A percentile compares a stretch with the other conserved stretches of the same genome.
Conservation (phyloP, 2,888 invertebrate genomes). For the Pheosia tremula region DNA sequence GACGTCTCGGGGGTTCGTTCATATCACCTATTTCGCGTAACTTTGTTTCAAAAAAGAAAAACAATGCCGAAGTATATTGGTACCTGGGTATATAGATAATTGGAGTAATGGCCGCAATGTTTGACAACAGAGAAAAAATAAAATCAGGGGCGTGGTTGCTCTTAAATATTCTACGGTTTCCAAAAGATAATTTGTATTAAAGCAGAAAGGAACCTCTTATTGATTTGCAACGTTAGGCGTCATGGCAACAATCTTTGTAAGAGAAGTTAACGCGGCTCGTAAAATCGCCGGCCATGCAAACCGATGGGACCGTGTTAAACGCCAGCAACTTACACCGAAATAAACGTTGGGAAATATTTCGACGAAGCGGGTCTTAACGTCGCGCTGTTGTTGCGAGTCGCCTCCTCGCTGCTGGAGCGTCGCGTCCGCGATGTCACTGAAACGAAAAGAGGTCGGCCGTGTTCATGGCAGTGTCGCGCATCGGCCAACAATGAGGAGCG, state of each 20-base stretch:
- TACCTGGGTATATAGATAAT: background rate
- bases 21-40: background rate
- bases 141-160: background rate
- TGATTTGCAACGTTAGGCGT: background rate
- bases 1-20: conserved; percentile 1
- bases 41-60: conserved; percentile 1
- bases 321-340: background rate
- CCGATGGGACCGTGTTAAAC: background rate
- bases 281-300: background rate
- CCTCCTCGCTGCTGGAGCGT: conserved; percentile 48
- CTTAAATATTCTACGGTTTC: background rate
- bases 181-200: background rate
- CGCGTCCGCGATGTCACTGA: conserved; percentile 67
- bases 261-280: background rate
- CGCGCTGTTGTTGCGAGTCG: conserved; percentile 36
- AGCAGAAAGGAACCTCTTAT: background rate
- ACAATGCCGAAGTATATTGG: background rate
- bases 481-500: conserved; percentile 68
- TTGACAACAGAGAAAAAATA: background rate
- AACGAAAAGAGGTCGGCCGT: conserved; percentile 79
- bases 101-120: background rate
- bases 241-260: background rate
- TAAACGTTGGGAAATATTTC: background rate
- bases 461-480: conserved; percentile 62
- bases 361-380: conserved; percentile 25